Percentiles rank a stretch among this genome's conserved stretches.
Evolutionary conservation across 2,113 vertebrate species (phyloP).

Genomic region (Azemiops feae): DNA sequence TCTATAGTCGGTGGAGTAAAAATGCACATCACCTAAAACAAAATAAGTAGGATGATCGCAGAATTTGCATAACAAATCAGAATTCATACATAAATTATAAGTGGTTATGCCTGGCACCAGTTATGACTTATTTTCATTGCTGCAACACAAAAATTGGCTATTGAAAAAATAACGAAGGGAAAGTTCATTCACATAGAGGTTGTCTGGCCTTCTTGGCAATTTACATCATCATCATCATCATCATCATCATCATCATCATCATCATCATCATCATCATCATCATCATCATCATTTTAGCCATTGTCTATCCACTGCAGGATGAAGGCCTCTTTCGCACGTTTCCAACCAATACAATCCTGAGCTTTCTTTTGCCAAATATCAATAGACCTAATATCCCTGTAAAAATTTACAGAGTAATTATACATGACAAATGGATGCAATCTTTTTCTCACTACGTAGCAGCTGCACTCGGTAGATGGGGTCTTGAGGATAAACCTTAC

Average conservation of each 20-base stretch:
- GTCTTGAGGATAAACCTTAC: background rate
- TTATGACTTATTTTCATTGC: background rate
- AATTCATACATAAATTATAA: background rate
- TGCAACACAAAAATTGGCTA: background rate
- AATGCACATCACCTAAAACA: background rate
- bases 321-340: no score
- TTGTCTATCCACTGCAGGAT: no score
- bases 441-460: background rate
- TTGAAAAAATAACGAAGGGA: background rate
- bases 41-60: background rate
- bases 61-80: background rate
- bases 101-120: background rate
- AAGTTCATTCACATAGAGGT: background rate
- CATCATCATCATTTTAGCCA: no score
- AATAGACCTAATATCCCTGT: background rate
- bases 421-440: background rate
- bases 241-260: no score
- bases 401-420: background rate
- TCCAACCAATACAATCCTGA: no score
- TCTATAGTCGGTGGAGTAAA: background rate
- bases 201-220: background rate
- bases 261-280: no score
- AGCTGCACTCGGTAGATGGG: background rate
- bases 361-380: background rate
- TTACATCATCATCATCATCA: background rate